Evolutionary conservation across 2,888 invertebrate genomes (phyloP), one percentile per base, ranked within the genome.

Genomic region (Pilophorus perplexus): DNA sequence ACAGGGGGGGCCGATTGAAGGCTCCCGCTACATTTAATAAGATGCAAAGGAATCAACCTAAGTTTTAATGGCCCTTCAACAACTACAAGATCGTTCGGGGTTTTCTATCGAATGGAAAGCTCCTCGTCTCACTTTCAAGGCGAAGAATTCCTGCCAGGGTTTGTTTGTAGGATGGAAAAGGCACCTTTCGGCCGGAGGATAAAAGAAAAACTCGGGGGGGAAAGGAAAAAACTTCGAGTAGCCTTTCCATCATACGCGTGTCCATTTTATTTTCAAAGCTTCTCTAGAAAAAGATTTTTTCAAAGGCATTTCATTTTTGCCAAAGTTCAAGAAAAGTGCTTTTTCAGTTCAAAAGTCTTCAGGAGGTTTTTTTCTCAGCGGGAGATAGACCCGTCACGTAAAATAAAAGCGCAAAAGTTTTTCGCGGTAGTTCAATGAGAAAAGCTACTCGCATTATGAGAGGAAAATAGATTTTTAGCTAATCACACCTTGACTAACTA

Each of bases 51-150:
- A 59, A 59, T 59, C 42, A 59, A 59, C 42, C 42, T 20, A 59
- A 59, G 42, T 59, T 59, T 59, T 59, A 59, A 59, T 59, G 59
- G 59, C 59, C 59, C 42, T 59, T 59, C 42, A 59, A 42, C 25
- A 59, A 23, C 40, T 59, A 25, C 55, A 55, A 55, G 55, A 38
- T 55, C n/a, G 37, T 38, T 55, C 6, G 10, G 22, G 37, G 37
- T 12, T 27, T 55, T 38, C 38, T 28, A 8, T 28, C 55, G 20
- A 37, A 38, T 23, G 55, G 22, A 55, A 55, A 55, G 20, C 38
- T 37, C 37, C 38, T 55, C 55, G 38, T 55, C 55, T 55, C 55
- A 55, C 55, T 55, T 55, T 37, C 38, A 55, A 18, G 20, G 55
- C 33, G 27, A 55, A 54, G 18, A 37, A 55, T 23, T 14, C 22